Evolutionary conservation across 1,140 invertebrate genomes (phyloP).

Genomic region (Drosophila serrata): DNA sequence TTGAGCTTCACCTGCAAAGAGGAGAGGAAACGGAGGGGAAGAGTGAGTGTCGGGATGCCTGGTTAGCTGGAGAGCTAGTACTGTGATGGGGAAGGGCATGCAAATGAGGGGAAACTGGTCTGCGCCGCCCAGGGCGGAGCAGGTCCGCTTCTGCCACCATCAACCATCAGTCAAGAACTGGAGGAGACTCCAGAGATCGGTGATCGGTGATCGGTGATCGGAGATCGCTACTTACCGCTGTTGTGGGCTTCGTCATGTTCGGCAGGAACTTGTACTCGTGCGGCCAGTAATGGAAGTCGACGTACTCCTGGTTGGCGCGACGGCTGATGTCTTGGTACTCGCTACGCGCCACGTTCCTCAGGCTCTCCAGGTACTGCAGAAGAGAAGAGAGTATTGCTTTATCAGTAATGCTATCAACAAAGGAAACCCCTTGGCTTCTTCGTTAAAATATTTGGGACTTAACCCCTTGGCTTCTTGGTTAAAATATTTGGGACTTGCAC

Average conservation of each 20-base stretch:
- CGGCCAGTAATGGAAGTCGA: constrained; percentile 52
- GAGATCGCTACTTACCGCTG: constrained; percentile 56
- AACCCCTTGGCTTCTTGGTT: not conserved
- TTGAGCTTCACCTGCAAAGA: constrained; percentile 59
- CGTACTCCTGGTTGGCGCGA: constrained; percentile 55
- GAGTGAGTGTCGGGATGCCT: not conserved
- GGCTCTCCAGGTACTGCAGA: constrained; percentile 51
- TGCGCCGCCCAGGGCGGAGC: constrained; percentile 73
- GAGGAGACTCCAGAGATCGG: not conserved
- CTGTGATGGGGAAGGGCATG: constrained; percentile 60
- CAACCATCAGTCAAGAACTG: constrained; percentile 6
- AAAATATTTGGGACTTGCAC: not conserved
- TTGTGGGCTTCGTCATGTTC: constrained; percentile 68
- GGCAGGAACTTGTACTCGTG: constrained; percentile 77
- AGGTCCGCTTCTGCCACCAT: constrained; percentile 44
- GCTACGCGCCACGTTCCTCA: constrained; percentile 54
- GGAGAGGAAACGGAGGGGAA: not conserved
- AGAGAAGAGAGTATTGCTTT: not conserved
- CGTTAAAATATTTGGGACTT: no score
- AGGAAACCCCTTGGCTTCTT: no score
- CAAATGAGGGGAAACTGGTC: constrained; percentile 60
- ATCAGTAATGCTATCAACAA: not conserved
- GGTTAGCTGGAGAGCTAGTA: not conserved
- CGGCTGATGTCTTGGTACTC: constrained; percentile 46
- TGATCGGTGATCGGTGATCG: not conserved